Evolutionary conservation across 2,888 invertebrate species (phyloP).

Genomic region (Lasioglossum leucozonium): DNA sequence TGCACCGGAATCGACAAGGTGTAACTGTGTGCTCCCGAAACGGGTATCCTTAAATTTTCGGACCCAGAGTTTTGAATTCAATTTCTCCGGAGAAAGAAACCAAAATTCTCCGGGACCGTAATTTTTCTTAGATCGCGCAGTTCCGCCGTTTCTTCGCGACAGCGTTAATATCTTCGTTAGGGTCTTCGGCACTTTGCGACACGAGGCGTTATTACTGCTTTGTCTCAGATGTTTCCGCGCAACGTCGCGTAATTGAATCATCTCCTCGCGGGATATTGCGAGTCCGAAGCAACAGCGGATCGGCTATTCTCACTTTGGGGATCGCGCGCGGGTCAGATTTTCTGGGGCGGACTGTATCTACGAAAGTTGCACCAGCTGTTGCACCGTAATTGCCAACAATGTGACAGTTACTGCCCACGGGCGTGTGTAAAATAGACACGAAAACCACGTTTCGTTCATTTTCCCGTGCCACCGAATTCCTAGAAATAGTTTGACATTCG

Average conservation of each 20-base stretch:
- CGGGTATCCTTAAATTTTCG: too few relatives aligned
- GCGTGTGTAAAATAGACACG: not conserved
- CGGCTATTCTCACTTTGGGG: too few relatives aligned
- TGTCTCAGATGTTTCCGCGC: not conserved
- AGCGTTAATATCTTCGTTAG: not conserved
- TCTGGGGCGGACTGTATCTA: not conserved
- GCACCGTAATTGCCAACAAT: not conserved
- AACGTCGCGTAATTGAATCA: not conserved
- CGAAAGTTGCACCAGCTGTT: not conserved
- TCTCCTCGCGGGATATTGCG: too few relatives aligned
- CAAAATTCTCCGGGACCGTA: too few relatives aligned
- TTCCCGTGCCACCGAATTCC: too few relatives aligned
- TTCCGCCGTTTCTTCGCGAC: too few relatives aligned
- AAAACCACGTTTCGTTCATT: not conserved
- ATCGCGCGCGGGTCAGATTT: not conserved
- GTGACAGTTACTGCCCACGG: not conserved
- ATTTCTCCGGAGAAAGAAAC: too few relatives aligned
- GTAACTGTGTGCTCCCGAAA: too few relatives aligned
- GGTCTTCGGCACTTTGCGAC: not conserved
- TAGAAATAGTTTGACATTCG: too few relatives aligned
- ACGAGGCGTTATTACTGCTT: not conserved
- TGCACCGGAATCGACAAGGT: not conserved
- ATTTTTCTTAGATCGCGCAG: too few relatives aligned
- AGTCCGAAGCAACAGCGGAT: too few relatives aligned
- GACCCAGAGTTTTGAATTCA: too few relatives aligned